Evolutionary conservation across 1,140 invertebrate species (phyloP), one percentile per base, ranked within the genome.

Genomic region (Diorhabda carinulata): DNA sequence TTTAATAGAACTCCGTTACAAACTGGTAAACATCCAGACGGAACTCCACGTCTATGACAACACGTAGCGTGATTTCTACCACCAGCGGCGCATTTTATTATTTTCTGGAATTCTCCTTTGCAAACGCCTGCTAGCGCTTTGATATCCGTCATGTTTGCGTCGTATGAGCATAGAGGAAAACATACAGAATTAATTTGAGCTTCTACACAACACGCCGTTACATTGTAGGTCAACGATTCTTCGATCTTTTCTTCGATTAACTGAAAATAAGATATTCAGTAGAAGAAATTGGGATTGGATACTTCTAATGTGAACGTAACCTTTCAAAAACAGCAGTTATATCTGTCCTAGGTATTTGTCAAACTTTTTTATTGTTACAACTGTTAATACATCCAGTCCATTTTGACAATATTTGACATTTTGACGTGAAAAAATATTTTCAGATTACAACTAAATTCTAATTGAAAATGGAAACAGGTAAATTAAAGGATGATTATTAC

Each of bases 121-220:
- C 80, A 81, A 79, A 91, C 92, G 0, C 88, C 82, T 3, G 87
- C 90, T 47, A 94, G 79, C 40, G 84, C 81, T 74, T 89, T 86
- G 47, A 92, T 82, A 78, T 93, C 90, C 5, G 88, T 87, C 87
- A 94, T 90, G 70, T 88, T 91, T 3, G 91, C 91, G 74, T 92
- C 88, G 78, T 92, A 94, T 0, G 89, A 87, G 76, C 92, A 94
- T n/a, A 94, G 83, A 2, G 91, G 90, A 78, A 92, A 85, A 77
- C 92, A 94, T 9, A 89, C 85, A 43, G 85, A 84, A 64, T 88
- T 88, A 10, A 94, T 74, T 41, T 88, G 87, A 3, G 90, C 90
- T 6, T 85, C 83, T 3, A 88, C 84, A 80, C 92, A 94, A 78
- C 92, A 94, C 4, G 86, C 84, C 5, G 91, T 92, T 74, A 92